Percentiles rank a stretch among this genome's conserved stretches.
These are phyloP conservation scores for Aphelinus atriplicis DNA, from an alignment of 1,140 invertebrate genomes.

Conservation along the genomic window DNA sequence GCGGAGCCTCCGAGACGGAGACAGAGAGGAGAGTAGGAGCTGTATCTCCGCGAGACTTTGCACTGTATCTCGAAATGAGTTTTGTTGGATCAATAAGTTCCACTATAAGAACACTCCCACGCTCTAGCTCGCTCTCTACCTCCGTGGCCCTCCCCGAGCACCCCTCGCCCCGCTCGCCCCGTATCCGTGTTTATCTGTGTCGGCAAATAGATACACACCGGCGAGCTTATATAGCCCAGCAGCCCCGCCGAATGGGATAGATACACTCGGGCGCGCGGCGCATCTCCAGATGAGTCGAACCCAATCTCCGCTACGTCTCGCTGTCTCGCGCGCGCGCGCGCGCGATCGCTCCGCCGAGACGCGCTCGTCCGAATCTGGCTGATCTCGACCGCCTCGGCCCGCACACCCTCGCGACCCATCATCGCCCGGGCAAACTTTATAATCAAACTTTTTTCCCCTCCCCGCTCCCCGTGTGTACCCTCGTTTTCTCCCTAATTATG, in stretches of 20 bases:
- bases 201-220: conserved; percentile 56
- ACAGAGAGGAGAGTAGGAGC: conserved; percentile 54
- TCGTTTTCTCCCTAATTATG: conserved; percentile 27
- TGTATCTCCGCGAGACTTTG: conserved; percentile 68
- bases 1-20: conserved; percentile 37
- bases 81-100: conserved; percentile 70
- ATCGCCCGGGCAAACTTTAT: conserved; percentile 9
- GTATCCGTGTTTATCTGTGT: conserved; percentile 61
- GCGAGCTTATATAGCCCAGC: neutral
- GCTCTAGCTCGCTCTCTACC: conserved; percentile 49
- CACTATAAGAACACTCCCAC: conserved; percentile 66
- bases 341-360: conserved; percentile 16
- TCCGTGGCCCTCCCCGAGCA: conserved; percentile 48
- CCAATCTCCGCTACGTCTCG: conserved; percentile 46
- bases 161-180: conserved; percentile 49
- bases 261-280: conserved; percentile 48
- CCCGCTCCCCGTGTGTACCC: neutral
- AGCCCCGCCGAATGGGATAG: conserved; percentile 46
- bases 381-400: too few species aligned
- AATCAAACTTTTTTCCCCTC: conserved; percentile 36
- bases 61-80: conserved; percentile 70
- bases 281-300: conserved; percentile 59
- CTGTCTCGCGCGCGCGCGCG: too few species aligned
- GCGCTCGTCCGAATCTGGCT: too few species aligned
- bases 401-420: too few species aligned